Evolutionary conservation across 1,140 invertebrate genomes (phyloP).

Genomic region (Brachionus rotundiformis): DNA sequence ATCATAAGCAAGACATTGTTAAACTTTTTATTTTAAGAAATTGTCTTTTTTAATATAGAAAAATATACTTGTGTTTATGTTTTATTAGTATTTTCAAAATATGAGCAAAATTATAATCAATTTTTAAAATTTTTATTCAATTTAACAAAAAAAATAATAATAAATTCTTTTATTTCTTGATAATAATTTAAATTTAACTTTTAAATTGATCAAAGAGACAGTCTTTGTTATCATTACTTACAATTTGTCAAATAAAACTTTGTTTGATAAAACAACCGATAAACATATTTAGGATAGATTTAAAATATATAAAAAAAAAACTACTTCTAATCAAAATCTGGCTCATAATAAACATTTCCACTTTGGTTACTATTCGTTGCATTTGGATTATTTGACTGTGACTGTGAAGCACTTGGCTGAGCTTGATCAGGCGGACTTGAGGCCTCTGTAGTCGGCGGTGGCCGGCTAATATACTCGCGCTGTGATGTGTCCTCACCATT

Average conservation of each 20-base stretch:
- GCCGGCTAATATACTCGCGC: conserved; percentile 44
- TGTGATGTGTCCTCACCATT: conserved; percentile 57
- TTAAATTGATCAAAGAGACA: not conserved
- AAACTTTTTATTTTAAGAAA: too few relatives aligned
- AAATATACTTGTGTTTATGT: too few relatives aligned
- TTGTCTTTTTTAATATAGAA: too few relatives aligned
- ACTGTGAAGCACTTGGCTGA: not conserved
- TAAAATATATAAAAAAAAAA: not conserved
- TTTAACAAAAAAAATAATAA: not conserved
- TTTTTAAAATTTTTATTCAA: not conserved
- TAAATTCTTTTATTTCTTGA: too few relatives aligned
- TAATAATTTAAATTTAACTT: conserved; percentile 17
- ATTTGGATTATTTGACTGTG: not conserved
- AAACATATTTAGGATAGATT: not conserved
- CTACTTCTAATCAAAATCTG: conserved; percentile 11
- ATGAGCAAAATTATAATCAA: too few relatives aligned
- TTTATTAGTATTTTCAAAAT: too few relatives aligned
- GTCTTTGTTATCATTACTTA: not conserved
- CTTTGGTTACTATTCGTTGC: not conserved
- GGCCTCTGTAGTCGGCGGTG: not conserved
- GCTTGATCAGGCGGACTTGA: not conserved
- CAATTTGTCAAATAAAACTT: not conserved
- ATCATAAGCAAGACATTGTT: too few relatives aligned
- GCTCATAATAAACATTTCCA: not conserved
- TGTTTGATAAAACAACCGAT: not conserved